Conservation (phyloP, 2,797 vertebrate genomes). For the Coregonus ussuriensis region DNA sequence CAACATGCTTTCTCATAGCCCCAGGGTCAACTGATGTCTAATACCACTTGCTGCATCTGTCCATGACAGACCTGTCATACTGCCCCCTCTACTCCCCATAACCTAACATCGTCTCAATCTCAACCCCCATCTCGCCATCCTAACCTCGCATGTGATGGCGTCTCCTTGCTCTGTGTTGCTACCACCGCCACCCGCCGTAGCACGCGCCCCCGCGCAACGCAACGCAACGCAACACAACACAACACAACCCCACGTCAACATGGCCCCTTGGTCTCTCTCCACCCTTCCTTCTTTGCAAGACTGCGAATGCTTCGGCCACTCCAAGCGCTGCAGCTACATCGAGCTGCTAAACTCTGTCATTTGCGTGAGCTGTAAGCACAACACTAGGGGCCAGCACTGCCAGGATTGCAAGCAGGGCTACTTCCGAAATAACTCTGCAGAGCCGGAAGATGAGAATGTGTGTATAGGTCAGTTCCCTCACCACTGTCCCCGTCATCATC, state of each 20-base stretch:
- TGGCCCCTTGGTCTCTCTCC: slow-evolving; percentile 51
- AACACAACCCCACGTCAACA: slow-evolving; percentile 44
- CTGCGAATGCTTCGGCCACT: slow-evolving; percentile 99
- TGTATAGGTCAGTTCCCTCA: slow-evolving; percentile 96
- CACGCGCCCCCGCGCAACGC: slow-evolving; percentile 15
- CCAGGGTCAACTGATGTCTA: slow-evolving; percentile 50
- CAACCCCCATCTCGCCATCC: slow-evolving; percentile 70
- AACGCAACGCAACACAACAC: slow-evolving; percentile 4
- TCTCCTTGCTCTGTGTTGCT: slow-evolving; percentile 68
- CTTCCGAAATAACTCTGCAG: slow-evolving; percentile 98
- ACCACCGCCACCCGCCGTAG: slow-evolving; percentile 63
- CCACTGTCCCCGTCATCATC: slow-evolving; percentile 40
- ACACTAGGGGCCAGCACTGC: slow-evolving; percentile 99
- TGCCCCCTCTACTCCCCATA: neutral
- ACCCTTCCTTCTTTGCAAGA: slow-evolving; percentile 91
- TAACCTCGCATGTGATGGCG: slow-evolving; percentile 79
- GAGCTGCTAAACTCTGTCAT: slow-evolving; percentile 98
- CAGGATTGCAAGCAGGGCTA: slow-evolving; percentile 98
- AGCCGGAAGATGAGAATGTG: slow-evolving; percentile 98
- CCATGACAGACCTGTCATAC: slow-evolving; percentile 11
- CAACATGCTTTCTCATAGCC: slow-evolving; percentile 60
- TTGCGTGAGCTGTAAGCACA: slow-evolving; percentile 99
- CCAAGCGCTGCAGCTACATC: slow-evolving; percentile 99
- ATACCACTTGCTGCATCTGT: slow-evolving; percentile 47
- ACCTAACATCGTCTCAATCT: slow-evolving; percentile 9